phyloP scores from a whole-genome alignment of 2,113 vertebrate genomes.

The Nycticorax nycticorax region DNA sequence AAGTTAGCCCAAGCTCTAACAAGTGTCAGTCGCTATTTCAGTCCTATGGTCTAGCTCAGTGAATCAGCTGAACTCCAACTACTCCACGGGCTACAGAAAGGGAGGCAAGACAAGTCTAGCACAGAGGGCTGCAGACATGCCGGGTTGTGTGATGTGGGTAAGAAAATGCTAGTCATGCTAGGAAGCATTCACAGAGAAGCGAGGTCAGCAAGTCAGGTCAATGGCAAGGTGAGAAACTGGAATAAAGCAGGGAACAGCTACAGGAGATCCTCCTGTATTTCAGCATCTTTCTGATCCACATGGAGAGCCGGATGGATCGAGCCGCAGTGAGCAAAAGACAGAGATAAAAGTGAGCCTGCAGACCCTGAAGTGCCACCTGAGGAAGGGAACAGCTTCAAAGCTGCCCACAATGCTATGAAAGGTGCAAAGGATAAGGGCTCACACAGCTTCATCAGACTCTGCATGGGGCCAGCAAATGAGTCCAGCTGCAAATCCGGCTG shows the following conservation, averaged over 20 bases:
- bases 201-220: background rate
- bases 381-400: conserved; percentile 5
- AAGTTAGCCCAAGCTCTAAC: background rate
- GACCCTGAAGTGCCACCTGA: background rate
- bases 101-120: background rate
- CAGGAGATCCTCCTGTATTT: background rate
- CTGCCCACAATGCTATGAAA: background rate
- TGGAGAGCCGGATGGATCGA: background rate
- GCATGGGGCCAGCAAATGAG: background rate
- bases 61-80: background rate
- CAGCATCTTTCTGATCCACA: background rate
- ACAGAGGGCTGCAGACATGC: background rate
- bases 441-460: background rate
- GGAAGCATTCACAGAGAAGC: background rate
- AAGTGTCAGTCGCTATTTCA: background rate
- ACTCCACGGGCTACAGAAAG: background rate
- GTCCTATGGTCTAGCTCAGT: background rate
- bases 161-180: background rate
- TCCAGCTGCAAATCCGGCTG: background rate
- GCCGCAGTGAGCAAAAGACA: background rate
- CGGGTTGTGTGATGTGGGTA: background rate
- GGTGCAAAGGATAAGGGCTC: background rate
- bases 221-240: background rate
- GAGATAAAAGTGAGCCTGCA: background rate
- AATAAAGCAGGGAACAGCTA: background rate